These are phyloP conservation scores for Oxyteleia sp. DNA, from an alignment of 2,888 invertebrate genomes.

Conservation along the genomic window DNA sequence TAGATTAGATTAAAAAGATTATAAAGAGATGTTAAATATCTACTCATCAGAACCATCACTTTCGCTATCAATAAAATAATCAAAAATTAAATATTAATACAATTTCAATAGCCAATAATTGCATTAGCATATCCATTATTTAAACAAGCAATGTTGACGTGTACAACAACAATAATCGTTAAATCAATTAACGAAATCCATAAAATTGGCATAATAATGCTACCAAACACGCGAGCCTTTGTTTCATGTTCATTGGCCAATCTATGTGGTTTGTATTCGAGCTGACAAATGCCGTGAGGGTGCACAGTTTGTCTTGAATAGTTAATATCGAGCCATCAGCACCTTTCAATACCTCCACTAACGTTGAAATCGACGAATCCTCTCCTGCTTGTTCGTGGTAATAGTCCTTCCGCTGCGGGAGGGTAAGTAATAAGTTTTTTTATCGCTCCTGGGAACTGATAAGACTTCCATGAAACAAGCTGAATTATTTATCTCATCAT, in stretches of 20 bases:
- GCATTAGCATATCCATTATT: constrained; percentile 32
- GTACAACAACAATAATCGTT: constrained; percentile 44
- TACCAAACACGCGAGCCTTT: constrained; percentile 76
- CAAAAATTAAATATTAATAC: too few species aligned
- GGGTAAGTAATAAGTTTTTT: constrained; percentile 86
- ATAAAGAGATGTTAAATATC: too few species aligned
- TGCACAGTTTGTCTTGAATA: constrained; percentile 79
- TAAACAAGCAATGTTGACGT: constrained; percentile 32
- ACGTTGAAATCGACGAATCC: constrained; percentile 78
- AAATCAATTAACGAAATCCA: constrained; percentile 79
- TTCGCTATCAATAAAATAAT: too few species aligned
- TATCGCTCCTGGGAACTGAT: constrained; percentile 85
- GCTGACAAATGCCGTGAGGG: constrained; percentile 78
- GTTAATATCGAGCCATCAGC: constrained; percentile 82
- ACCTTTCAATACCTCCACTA: constrained; percentile 80
- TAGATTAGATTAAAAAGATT: too few species aligned
- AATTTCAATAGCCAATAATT: constrained; percentile 18
- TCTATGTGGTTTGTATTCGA: constrained; percentile 74
- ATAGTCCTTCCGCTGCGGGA: constrained; percentile 72
- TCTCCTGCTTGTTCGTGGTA: constrained; percentile 48
- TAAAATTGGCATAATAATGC: constrained; percentile 78
- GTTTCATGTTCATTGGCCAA: constrained; percentile 60
- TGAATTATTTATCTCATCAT: constrained; percentile 86
- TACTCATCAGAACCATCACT: too few species aligned
- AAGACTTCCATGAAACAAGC: constrained; percentile 84